Evolutionary conservation across 2,888 invertebrate species (phyloP), one percentile per base, ranked within the genome.

Genomic region (Orthosia gracilis): DNA sequence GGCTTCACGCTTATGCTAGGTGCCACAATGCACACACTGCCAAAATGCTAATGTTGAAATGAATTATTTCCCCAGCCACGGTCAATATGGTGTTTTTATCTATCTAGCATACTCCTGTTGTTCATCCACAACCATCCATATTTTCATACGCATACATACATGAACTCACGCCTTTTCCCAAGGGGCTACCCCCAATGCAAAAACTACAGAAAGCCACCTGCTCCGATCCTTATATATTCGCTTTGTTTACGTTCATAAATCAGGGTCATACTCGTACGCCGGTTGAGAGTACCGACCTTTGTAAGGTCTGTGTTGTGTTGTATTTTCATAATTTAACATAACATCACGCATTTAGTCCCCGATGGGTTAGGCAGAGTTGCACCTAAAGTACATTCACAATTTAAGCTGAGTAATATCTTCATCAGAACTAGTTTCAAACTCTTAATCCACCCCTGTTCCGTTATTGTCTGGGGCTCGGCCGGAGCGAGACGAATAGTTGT

Each of bases 401-500:
- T 12, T 4, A 58, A 31, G 31, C n/a, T 17, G 2, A 23, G 3
- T 45, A 59, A 57, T 54, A 62, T 45, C 26, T 50, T 31, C 49
- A 76, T 47, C 31, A 61, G 40, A 55, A 54, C 49, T 50, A 5
- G 47, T 31, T 50, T 21, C 21, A 21, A 45, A 31, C 13, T 64
- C 11, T 23, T 18, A 77, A 64, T 83, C 75, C 83, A 23, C 57
- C 80, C 84, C 87, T 84, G 84, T 31, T 21, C 52, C 61, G 62
- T 55, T 78, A 77, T 80, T 69, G 82, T 84, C 73, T 72, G 66
- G 57, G 54, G 73, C 70, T 66, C 55, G 50, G 73, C 71, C 65
- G 69, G 73, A 69, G 80, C 70, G 84, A 88, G 87, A 87, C 84
- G 79, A 72, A 89, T 88, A 84, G 80, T 87, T 83, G 86, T 89